These are phyloP conservation scores for Columba janthina DNA, from an alignment of 2,113 vertebrate species.

Conservation along the genomic window DNA sequence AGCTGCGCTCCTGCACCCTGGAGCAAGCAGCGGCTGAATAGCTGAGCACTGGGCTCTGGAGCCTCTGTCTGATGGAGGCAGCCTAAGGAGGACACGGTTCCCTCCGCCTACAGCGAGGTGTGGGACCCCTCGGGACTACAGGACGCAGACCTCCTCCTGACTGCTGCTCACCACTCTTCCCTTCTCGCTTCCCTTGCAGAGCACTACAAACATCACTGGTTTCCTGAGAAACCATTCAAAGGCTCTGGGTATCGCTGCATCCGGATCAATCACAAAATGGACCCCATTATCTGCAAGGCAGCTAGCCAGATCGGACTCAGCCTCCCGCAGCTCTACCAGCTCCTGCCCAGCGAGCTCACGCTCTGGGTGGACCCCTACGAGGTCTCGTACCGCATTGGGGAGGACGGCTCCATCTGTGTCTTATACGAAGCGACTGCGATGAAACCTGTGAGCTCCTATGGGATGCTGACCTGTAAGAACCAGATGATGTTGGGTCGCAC, in stretches of 20 bases:
- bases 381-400: slow-evolving; percentile 87
- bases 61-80: neutral
- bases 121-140: neutral
- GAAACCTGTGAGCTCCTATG: slow-evolving; percentile 37
- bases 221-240: slow-evolving; percentile 83
- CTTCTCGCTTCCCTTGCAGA: slow-evolving; percentile 65
- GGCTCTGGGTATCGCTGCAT: slow-evolving; percentile 90
- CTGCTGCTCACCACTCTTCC: neutral
- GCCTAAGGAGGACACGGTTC: neutral
- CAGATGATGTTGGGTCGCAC: slow-evolving; percentile 75
- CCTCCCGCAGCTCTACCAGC: slow-evolving; percentile 73
- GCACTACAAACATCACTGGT: slow-evolving; percentile 88
- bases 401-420: slow-evolving; percentile 88
- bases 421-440: slow-evolving; percentile 72
- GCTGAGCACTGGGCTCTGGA: accelerated
- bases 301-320: slow-evolving; percentile 80
- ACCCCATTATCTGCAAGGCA: slow-evolving; percentile 83
- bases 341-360: slow-evolving; percentile 86
- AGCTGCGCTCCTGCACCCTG: accelerated
- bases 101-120: accelerated
- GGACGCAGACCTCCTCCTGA: neutral
- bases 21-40: neutral
- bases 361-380: slow-evolving; percentile 90
- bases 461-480: slow-evolving; percentile 83
- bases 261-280: slow-evolving; percentile 88